These are phyloP conservation scores for Ophion slaviceki DNA, from an alignment of 2,888 invertebrate genomes.

Conservation along the genomic window DNA sequence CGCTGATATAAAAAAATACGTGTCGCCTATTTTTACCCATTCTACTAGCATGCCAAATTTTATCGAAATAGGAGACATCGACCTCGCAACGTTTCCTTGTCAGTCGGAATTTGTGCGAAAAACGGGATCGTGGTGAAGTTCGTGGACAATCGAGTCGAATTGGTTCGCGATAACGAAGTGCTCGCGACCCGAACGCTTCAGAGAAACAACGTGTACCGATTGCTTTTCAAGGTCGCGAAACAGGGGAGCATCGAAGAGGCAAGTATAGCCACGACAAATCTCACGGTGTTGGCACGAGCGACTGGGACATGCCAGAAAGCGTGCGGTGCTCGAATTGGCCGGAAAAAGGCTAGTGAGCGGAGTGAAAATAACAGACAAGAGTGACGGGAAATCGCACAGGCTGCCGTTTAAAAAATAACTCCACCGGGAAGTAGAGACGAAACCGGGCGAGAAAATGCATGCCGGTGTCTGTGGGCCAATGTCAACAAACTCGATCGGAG, in stretches of 20 bases:
- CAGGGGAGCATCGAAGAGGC: conserved; percentile 55
- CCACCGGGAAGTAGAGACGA: conserved; percentile 2
- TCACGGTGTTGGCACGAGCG: conserved; percentile 63
- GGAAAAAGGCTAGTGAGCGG: conserved; percentile 65
- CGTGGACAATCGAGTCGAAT: conserved; percentile 36
- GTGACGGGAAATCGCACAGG: conserved; percentile 59
- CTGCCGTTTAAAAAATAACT: conserved; percentile 45
- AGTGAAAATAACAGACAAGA: conserved; percentile 50
- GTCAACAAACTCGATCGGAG: conserved; percentile 38
- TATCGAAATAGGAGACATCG: no score
- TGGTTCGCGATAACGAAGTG: conserved; percentile 48
- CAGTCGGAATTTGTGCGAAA: conserved; percentile 60
- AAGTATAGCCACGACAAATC: conserved; percentile 59
- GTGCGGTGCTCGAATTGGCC: conserved; percentile 60
- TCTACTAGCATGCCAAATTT: no score
- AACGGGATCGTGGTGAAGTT: conserved; percentile 53
- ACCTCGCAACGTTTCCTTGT: no score
- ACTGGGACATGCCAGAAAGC: conserved; percentile 60
- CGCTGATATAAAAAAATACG: no score
- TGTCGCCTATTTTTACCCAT: no score
- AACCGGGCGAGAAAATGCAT: conserved; percentile 29
- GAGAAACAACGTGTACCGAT: conserved; percentile 62
- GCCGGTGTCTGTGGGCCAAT: conserved; percentile 50
- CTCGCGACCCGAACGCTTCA: conserved; percentile 65
- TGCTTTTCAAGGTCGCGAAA: conserved; percentile 64